Percentiles rank a stretch among this genome's conserved stretches.
Evolutionary conservation across 2,888 invertebrate genomes (phyloP).

Genomic region (Perizoma flavofasciatum): DNA sequence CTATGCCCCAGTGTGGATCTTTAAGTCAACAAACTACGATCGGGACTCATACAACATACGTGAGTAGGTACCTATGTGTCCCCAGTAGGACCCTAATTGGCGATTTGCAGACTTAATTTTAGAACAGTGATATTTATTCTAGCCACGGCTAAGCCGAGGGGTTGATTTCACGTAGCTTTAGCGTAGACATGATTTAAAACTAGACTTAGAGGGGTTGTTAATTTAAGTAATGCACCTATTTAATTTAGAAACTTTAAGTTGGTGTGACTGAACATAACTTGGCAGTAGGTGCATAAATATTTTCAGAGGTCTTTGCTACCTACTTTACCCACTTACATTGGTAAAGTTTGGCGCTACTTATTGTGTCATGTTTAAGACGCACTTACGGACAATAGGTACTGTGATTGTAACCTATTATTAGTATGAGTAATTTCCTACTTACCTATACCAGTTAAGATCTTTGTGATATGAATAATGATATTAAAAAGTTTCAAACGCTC

Average conservation of each 20-base stretch:
- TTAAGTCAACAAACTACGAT: constrained; percentile 75
- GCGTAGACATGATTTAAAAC: not conserved
- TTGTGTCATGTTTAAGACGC: constrained; percentile 14
- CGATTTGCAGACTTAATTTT: constrained; percentile 65
- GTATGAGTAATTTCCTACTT: no score
- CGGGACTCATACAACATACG: constrained; percentile 49
- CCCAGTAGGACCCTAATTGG: constrained; percentile 57
- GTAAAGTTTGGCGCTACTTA: constrained; percentile 2
- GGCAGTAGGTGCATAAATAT: not conserved
- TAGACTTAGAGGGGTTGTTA: constrained; percentile 7
- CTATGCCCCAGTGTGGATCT: constrained; percentile 12
- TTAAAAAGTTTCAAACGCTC: no score
- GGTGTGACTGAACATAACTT: constrained; percentile 2
- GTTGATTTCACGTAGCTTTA: constrained; percentile 16
- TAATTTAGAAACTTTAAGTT: not conserved
- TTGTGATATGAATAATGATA: no score
- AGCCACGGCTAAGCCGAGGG: constrained; percentile 30
- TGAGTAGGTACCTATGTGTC: constrained; percentile 35
- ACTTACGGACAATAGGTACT: no score
- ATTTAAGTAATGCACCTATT: not conserved
- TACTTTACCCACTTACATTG: not conserved
- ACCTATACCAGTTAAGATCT: no score
- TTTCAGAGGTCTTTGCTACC: not conserved
- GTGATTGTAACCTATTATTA: no score
- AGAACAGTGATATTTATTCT: constrained; percentile 65